Evolutionary conservation across 2,797 vertebrate genomes (phyloP).

Genomic region (Parotocinclus haroldoi): DNA sequence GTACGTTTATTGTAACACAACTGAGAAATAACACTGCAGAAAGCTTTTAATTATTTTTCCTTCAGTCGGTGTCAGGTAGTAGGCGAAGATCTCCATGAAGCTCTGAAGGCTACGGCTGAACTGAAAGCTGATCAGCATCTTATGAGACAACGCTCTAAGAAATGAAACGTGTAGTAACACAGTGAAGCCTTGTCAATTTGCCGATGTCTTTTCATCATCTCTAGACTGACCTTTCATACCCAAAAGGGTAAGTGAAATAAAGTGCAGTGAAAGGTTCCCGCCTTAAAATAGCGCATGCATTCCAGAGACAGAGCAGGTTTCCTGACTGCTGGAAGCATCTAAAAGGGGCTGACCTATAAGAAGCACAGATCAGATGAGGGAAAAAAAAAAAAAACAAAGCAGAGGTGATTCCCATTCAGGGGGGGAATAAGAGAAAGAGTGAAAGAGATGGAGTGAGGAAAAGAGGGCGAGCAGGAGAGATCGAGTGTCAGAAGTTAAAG

Average conservation of each 20-base stretch:
- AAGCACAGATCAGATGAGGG: not conserved
- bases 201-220: not conserved
- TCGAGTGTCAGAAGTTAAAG: conserved; percentile 42
- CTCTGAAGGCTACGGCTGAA: too few species aligned
- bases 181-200: not conserved
- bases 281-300: not conserved
- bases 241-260: not conserved
- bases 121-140: not conserved
- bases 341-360: conserved; percentile 19
- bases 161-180: not conserved
- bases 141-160: not conserved
- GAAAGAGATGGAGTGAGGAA: conserved; percentile 4
- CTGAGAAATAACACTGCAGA: too few species aligned
- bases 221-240: not conserved
- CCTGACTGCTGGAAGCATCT: conserved; percentile 23
- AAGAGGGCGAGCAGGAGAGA: conserved; percentile 18
- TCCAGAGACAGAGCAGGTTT: conserved; percentile 18
- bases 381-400: conserved; percentile 1
- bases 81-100: too few species aligned
- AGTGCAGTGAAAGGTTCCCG: not conserved
- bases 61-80: too few species aligned
- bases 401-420: conserved; percentile 5
- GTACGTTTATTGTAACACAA: too few species aligned
- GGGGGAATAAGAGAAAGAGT: conserved; percentile 5
- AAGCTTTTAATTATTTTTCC: too few species aligned